phyloP scores from a whole-genome alignment of 2,113 vertebrate species.

The Mormoops blainvillei region DNA sequence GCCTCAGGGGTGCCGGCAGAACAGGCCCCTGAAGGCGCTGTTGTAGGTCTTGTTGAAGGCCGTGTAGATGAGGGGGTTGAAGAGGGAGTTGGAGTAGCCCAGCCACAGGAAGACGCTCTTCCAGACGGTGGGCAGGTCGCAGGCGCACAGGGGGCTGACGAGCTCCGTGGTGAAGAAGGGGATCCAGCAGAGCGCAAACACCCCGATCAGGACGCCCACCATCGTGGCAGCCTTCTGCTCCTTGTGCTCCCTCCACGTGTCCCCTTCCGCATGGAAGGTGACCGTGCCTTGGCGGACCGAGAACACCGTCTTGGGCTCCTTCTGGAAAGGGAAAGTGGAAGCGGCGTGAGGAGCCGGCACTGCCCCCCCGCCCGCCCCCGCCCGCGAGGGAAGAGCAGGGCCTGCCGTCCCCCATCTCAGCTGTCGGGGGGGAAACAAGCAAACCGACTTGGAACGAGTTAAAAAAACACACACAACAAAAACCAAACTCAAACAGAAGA shows the following conservation, averaged over 20 bases:
- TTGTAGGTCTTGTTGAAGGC: slow-evolving; percentile 99
- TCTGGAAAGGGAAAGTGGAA: slow-evolving; percentile 80
- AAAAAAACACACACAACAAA: background rate
- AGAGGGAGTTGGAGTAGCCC: slow-evolving; percentile 98
- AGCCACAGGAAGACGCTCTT: slow-evolving; percentile 98
- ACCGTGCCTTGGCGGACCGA: slow-evolving; percentile 88
- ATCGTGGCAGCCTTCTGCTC: slow-evolving; percentile 93
- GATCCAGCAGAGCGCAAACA: slow-evolving; percentile 96
- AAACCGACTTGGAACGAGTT: background rate
- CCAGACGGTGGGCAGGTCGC: slow-evolving; percentile 91
- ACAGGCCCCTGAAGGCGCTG: slow-evolving; percentile 93
- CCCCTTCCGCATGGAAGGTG: slow-evolving; percentile 92
- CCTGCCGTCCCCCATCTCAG: too few relatives aligned
- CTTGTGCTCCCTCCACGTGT: slow-evolving; percentile 94
- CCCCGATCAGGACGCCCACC: slow-evolving; percentile 96
- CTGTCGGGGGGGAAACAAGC: background rate
- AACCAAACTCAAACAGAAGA: background rate
- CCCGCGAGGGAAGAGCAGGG: background rate
- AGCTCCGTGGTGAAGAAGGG: slow-evolving; percentile 98
- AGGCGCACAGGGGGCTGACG: slow-evolving; percentile 90
- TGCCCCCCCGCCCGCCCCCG: too few relatives aligned
- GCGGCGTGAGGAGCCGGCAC: background rate
- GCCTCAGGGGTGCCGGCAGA: slow-evolving; percentile 88
- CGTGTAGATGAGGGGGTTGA: slow-evolving; percentile 97
- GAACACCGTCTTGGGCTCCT: slow-evolving; percentile 91